Percentiles rank a stretch among this genome's conserved stretches.
These are phyloP conservation scores for Aleiodes leptofemur DNA, from an alignment of 2,888 invertebrate genomes.

Conservation along the genomic window DNA sequence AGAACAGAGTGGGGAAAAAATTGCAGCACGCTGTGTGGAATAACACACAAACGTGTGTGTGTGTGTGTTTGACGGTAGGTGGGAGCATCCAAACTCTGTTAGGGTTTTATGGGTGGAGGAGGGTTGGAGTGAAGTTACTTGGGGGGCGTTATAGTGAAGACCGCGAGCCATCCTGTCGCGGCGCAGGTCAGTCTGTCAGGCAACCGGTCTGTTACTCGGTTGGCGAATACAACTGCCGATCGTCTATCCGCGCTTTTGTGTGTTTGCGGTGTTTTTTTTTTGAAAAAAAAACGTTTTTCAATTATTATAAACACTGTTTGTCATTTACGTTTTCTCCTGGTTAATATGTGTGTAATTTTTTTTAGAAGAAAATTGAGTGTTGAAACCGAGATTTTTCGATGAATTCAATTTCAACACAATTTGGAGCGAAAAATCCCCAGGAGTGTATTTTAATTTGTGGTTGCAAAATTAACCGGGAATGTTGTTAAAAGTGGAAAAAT, in stretches of 20 bases:
- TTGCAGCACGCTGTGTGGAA: conserved; percentile 1
- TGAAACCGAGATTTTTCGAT: too few species aligned
- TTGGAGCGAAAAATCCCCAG: too few species aligned
- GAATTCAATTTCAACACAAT: too few species aligned
- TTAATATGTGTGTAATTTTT: too few species aligned
- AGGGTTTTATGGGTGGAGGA: not conserved
- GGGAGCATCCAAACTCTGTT: too few species aligned
- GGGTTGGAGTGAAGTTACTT: conserved; percentile 47
- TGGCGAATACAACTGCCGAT: conserved; percentile 64
- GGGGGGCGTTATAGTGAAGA: conserved; percentile 65
- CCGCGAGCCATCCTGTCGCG: conserved; percentile 71
- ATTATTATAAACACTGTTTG: not conserved
- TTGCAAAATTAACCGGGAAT: too few species aligned
- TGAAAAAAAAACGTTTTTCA: not conserved
- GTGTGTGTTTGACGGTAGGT: too few species aligned
- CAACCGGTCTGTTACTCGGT: conserved; percentile 72
- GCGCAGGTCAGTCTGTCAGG: conserved; percentile 75
- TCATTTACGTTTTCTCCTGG: too few species aligned
- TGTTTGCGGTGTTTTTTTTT: conserved; percentile 53
- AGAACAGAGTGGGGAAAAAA: conserved; percentile 1
- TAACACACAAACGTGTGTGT: too few species aligned
- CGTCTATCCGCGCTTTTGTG: conserved; percentile 69
- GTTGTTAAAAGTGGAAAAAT: not conserved
- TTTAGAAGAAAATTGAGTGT: too few species aligned
- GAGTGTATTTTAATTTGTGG: too few species aligned